Conservation (phyloP, 2,888 invertebrate species). For the Sminthurides aquaticus region DNA sequence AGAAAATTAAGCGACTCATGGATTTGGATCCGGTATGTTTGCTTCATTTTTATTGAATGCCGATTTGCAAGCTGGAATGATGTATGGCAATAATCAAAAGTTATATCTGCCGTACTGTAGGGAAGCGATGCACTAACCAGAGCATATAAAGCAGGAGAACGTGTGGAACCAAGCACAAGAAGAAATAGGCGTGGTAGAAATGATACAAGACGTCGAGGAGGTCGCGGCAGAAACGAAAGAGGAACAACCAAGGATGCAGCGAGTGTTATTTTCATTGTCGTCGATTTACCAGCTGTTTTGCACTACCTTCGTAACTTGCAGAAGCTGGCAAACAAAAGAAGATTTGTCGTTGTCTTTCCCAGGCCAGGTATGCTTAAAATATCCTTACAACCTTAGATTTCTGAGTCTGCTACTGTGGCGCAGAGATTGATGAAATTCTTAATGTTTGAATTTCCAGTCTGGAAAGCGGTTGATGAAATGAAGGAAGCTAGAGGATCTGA, state of each 20-base stretch:
- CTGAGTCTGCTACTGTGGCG: too few relatives aligned
- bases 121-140: slow-evolving; percentile 27
- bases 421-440: too few relatives aligned
- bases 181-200: slow-evolving; percentile 2
- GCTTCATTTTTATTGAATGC: not conserved
- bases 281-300: slow-evolving; percentile 34
- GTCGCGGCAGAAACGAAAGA: slow-evolving; percentile 6
- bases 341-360: slow-evolving; percentile 29
- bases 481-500: slow-evolving; percentile 32
- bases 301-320: slow-evolving; percentile 28
- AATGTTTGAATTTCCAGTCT: too few relatives aligned
- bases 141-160: slow-evolving; percentile 28
- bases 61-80: not conserved
- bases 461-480: slow-evolving; percentile 33
- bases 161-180: not conserved
- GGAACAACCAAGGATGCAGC: slow-evolving; percentile 16
- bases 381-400: not conserved
- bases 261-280: slow-evolving; percentile 26
- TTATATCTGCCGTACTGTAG: slow-evolving; percentile 15
- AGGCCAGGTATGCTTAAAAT: slow-evolving; percentile 21
- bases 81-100: not conserved
- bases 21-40: slow-evolving; percentile 18
- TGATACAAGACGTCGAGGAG: slow-evolving; percentile 15
- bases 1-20: slow-evolving; percentile 17
- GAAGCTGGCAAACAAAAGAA: slow-evolving; percentile 28